phyloP scores from a whole-genome alignment of 1,140 invertebrate genomes.

The Drosophila novamexicana region DNA sequence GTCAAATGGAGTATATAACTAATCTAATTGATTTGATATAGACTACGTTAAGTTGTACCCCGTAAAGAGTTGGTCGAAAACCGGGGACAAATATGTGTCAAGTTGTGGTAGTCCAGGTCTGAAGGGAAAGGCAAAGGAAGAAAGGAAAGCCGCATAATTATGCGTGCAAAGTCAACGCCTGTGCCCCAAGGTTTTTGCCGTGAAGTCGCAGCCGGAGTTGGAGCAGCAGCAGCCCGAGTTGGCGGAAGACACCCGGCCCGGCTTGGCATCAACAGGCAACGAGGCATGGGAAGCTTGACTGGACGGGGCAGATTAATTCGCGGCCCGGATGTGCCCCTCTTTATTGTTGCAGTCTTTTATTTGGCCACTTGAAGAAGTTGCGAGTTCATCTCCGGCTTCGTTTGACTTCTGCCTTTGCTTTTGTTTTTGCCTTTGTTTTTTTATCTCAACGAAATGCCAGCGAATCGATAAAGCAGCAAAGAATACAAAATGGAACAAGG shows the following conservation, averaged over 20 bases:
- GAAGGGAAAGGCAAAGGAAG: neutral
- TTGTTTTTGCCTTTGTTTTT: conserved; percentile 11
- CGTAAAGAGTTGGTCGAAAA: too few relatives aligned
- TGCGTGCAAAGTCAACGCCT: neutral
- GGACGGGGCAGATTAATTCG: neutral
- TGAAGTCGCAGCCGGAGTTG: neutral
- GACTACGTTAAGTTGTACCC: too few relatives aligned
- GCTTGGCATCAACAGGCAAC: neutral
- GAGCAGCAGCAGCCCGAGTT: neutral
- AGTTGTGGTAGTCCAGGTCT: neutral
- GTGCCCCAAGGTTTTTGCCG: neutral
- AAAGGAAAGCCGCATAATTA: neutral
- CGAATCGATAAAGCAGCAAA: conserved; percentile 37
- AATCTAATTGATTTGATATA: too few relatives aligned
- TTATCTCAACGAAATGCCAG: too few relatives aligned
- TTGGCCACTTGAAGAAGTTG: conserved; percentile 57
- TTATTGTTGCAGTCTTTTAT: conserved; percentile 8
- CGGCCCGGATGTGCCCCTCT: too few relatives aligned
- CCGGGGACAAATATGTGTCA: too few relatives aligned
- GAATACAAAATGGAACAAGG: neutral
- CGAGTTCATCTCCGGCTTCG: conserved; percentile 22
- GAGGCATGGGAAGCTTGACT: neutral
- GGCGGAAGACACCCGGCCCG: neutral
- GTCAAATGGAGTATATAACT: too few relatives aligned
- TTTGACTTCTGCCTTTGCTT: conserved; percentile 4